Conservation (phyloP, 1,140 invertebrate genomes). For the Dendrolimus kikuchii region DNA sequence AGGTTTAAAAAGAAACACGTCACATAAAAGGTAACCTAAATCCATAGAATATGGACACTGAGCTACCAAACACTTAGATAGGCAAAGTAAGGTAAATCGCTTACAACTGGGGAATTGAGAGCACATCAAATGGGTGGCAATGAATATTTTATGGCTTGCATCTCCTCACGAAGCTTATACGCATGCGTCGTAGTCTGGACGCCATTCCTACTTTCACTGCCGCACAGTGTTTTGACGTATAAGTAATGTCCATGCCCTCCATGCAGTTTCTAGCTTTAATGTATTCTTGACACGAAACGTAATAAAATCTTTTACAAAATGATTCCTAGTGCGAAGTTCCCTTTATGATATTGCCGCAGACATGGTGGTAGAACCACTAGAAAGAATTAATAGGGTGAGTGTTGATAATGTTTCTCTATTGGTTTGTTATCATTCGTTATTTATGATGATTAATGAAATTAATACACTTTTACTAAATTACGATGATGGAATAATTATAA, state of each 20-base stretch:
- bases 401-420: constrained; percentile 19
- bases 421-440: not conserved
- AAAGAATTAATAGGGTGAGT: constrained; percentile 31
- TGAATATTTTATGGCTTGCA: constrained; percentile 31
- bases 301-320: constrained; percentile 35
- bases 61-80: too few relatives aligned
- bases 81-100: not conserved
- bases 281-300: constrained; percentile 67
- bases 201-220: constrained; percentile 58
- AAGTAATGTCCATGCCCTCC: constrained; percentile 47
- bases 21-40: too few relatives aligned
- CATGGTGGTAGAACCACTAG: constrained; percentile 24
- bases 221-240: constrained; percentile 60
- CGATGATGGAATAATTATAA: not conserved
- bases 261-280: constrained; percentile 40
- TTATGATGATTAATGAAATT: too few relatives aligned
- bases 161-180: constrained; percentile 26
- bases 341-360: constrained; percentile 62
- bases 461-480: not conserved
- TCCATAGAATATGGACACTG: too few relatives aligned
- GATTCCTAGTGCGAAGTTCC: constrained; percentile 40
- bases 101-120: not conserved
- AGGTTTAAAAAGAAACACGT: too few relatives aligned
- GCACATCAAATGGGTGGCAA: constrained; percentile 10
- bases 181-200: constrained; percentile 60